Evolutionary conservation across 2,113 vertebrate species (phyloP).

Genomic region (Eulemur rufifrons): DNA sequence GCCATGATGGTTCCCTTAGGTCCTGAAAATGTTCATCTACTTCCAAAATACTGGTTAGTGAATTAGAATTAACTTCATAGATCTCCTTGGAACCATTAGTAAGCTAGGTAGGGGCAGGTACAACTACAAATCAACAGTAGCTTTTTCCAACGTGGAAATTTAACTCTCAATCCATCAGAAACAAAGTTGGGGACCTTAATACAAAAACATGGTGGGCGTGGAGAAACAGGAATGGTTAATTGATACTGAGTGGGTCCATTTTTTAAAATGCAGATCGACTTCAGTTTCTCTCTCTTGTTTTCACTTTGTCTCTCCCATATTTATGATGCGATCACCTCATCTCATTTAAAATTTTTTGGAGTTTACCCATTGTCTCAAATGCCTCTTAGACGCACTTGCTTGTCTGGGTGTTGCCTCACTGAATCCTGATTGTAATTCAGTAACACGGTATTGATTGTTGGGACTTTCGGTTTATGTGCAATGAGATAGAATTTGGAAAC

Average conservation of each 20-base stretch:
- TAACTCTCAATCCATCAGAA: background rate
- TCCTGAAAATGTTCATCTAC: constrained; percentile 1
- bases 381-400: background rate
- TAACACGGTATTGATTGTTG: constrained; percentile 57
- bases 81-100: background rate
- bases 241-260: background rate
- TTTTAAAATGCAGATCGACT: background rate
- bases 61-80: background rate
- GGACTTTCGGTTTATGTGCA: constrained; percentile 53
- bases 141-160: background rate
- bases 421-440: constrained; percentile 61
- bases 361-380: background rate
- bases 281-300: background rate
- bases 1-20: background rate
- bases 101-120: background rate
- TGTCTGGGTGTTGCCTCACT: background rate
- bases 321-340: background rate
- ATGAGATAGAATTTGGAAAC: constrained; percentile 70
- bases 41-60: constrained; percentile 4
- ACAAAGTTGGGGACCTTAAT: background rate
- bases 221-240: background rate
- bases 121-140: background rate
- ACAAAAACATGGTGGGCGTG: fast-evolving
- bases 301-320: background rate
- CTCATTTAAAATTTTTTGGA: background rate